A percentile compares a stretch with the other conserved stretches of the same genome.
Evolutionary conservation across 2,888 invertebrate species (phyloP).

Genomic region (Antheraea assamensis): DNA sequence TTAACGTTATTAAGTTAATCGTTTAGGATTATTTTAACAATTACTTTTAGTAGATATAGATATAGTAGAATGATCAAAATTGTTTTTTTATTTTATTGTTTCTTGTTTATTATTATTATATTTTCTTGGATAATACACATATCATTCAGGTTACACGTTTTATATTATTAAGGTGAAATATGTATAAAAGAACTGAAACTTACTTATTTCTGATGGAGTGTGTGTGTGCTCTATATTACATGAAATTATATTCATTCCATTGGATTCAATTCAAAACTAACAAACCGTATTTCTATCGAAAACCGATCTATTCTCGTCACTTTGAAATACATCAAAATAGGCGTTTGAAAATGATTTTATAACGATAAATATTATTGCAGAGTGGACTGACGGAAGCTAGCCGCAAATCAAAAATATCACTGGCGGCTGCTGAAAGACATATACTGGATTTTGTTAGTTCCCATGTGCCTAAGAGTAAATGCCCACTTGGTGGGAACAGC

Average conservation of each 20-base stretch:
- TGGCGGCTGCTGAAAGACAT: constrained; percentile 86
- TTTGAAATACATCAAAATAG: background rate
- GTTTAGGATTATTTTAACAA: too few species aligned
- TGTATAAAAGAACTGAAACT: too few species aligned
- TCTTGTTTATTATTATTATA: too few species aligned
- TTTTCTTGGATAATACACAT: too few species aligned
- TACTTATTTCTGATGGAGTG: too few species aligned
- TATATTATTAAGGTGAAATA: too few species aligned
- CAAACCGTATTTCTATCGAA: background rate
- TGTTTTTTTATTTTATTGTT: too few species aligned
- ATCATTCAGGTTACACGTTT: too few species aligned
- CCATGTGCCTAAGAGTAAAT: constrained; percentile 81
- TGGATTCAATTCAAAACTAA: background rate
- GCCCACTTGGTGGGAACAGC: constrained; percentile 94
- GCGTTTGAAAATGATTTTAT: constrained; percentile 17
- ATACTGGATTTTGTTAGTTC: constrained; percentile 87
- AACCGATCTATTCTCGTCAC: background rate
- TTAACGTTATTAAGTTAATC: too few species aligned
- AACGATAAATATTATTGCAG: constrained; percentile 69
- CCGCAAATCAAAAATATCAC: constrained; percentile 84
- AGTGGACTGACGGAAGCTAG: constrained; percentile 91
- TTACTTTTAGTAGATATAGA: too few species aligned
- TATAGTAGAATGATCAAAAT: too few species aligned
- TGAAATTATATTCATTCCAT: background rate
- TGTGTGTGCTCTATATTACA: background rate